phyloP scores from a whole-genome alignment of 2,888 invertebrate genomes.

The Pristionchus arcanus region DNA sequence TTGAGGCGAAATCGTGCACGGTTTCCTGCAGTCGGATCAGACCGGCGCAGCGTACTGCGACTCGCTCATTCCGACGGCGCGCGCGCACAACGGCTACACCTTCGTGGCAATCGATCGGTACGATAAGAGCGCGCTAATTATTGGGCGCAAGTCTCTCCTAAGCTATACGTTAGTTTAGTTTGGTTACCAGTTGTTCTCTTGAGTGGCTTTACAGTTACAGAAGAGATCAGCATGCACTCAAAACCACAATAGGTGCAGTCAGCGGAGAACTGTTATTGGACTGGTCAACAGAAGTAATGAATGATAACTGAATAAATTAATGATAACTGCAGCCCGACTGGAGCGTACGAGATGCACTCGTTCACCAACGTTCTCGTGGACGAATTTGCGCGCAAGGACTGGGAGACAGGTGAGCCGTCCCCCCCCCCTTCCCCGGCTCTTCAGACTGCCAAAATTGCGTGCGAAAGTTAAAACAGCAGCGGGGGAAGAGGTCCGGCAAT shows the following conservation, averaged over 20 bases:
- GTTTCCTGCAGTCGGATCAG: not conserved
- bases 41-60: constrained; percentile 2
- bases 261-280: too few relatives aligned
- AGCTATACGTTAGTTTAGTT: too few relatives aligned
- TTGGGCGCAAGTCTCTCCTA: too few relatives aligned
- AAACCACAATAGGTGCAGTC: not conserved
- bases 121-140: not conserved
- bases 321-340: not conserved
- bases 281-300: too few relatives aligned
- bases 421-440: not conserved
- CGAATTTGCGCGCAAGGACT: not conserved
- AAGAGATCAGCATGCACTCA: too few relatives aligned
- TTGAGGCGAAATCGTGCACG: not conserved
- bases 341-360: constrained; percentile 27
- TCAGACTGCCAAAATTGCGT: not conserved
- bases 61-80: not conserved
- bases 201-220: too few relatives aligned
- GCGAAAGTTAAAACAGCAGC: not conserved
- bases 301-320: too few relatives aligned
- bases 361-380: constrained; percentile 19
- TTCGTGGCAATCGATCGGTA: constrained; percentile 29
- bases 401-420: not conserved
- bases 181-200: not conserved
- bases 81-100: constrained; percentile 21
- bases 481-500: not conserved